phyloP scores from a whole-genome alignment of 2,113 vertebrate genomes.

The Rhabdomys dilectus region DNA sequence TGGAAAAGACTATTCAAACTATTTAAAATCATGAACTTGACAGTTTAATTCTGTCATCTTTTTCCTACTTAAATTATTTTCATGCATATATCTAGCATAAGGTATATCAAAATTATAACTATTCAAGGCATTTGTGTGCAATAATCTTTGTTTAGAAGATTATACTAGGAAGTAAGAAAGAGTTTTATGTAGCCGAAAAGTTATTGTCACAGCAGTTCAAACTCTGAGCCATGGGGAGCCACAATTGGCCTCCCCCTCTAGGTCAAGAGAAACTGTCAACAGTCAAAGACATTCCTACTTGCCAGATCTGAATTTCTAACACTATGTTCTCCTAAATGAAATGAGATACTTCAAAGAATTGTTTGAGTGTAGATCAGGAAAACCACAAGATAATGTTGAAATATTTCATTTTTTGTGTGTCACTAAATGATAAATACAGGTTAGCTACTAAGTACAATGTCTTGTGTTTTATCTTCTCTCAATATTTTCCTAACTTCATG shows the following conservation, averaged over 20 bases:
- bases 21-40: not conserved
- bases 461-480: not conserved
- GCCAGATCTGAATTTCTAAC: not conserved
- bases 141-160: not conserved
- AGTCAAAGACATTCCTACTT: not conserved
- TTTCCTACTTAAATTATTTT: not conserved
- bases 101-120: not conserved
- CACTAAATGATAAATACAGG: not conserved
- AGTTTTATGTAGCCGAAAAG: not conserved
- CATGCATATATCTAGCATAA: not conserved
- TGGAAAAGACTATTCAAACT: conserved; percentile 17
- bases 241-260: not conserved
- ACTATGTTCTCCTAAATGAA: not conserved
- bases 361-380: not conserved
- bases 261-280: not conserved
- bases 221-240: fast-evolving
- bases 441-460: not conserved
- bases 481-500: not conserved
- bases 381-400: not conserved
- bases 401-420: not conserved
- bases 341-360: not conserved
- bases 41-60: not conserved
- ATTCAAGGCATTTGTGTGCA: not conserved
- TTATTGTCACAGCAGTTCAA: not conserved
- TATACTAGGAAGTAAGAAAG: not conserved